phyloP scores from a whole-genome alignment of 2,113 vertebrate genomes.

The Onychostruthus taczanowskii region DNA sequence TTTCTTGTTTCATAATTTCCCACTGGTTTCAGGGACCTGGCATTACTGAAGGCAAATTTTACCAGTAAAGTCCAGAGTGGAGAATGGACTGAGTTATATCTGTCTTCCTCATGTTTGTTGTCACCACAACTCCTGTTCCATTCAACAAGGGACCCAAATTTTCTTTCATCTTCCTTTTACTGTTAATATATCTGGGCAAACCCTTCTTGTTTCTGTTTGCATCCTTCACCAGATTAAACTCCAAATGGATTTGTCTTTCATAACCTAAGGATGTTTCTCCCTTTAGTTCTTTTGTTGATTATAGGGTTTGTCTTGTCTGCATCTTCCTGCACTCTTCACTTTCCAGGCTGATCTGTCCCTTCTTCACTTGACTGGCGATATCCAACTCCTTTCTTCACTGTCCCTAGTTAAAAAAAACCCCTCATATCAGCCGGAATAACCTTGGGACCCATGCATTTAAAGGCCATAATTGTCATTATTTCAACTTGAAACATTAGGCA shows the following conservation, averaged over 20 bases:
- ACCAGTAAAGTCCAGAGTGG: not conserved
- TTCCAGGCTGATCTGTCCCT: not conserved
- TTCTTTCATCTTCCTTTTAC: not conserved
- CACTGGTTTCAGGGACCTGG: not conserved
- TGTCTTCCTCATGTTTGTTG: not conserved
- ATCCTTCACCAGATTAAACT: not conserved
- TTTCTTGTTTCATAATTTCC: not conserved
- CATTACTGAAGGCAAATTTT: not conserved
- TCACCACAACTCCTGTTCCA: not conserved
- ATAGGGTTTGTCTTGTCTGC: not conserved
- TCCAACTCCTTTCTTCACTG: not conserved
- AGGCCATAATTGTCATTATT: not conserved
- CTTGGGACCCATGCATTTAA: not conserved
- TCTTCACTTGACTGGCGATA: not conserved
- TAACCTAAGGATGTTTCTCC: not conserved
- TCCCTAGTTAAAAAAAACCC: not conserved
- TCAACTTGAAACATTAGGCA: not conserved
- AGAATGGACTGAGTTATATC: not conserved
- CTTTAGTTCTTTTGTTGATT: not conserved
- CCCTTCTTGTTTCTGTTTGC: not conserved
- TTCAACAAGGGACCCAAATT: not conserved
- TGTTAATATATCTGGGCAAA: not conserved
- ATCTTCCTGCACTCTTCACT: accelerated
- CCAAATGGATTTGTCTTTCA: not conserved
- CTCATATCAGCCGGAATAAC: not conserved